These are phyloP conservation scores for Papilio polyxenes DNA, from an alignment of 1,140 invertebrate genomes.

Conservation along the genomic window DNA sequence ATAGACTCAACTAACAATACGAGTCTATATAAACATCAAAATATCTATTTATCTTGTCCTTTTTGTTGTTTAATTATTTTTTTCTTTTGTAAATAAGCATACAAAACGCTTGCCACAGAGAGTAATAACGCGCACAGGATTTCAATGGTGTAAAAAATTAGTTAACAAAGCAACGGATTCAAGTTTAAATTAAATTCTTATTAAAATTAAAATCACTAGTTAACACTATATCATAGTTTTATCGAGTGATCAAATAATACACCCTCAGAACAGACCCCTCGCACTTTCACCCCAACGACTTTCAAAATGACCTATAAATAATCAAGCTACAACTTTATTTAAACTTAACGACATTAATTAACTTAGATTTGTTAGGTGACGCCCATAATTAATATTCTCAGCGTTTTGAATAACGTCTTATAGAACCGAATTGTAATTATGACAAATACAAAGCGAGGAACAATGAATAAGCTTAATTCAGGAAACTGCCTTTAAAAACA, in stretches of 20 bases:
- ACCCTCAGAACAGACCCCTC: slow-evolving; percentile 40
- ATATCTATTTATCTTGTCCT: too few relatives aligned
- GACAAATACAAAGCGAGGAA: slow-evolving; percentile 38
- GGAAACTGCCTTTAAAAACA: not conserved
- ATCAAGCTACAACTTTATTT: slow-evolving; percentile 56
- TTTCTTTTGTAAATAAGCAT: too few relatives aligned
- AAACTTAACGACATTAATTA: slow-evolving; percentile 63
- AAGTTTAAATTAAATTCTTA: not conserved
- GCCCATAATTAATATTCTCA: slow-evolving; percentile 46
- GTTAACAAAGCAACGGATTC: not conserved
- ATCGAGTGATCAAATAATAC: slow-evolving; percentile 41
- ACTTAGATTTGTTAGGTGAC: slow-evolving; percentile 59
- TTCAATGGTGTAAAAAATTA: not conserved
- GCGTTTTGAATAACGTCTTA: slow-evolving; percentile 41
- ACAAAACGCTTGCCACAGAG: too few relatives aligned
- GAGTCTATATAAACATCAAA: too few relatives aligned
- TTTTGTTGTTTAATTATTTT: too few relatives aligned
- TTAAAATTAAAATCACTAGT: slow-evolving; percentile 38
- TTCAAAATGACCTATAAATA: slow-evolving; percentile 57
- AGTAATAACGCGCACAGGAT: not conserved
- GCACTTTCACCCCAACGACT: slow-evolving; percentile 19
- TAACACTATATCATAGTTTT: slow-evolving; percentile 39
- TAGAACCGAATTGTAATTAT: slow-evolving; percentile 21
- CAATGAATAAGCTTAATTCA: not conserved
- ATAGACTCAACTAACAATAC: too few relatives aligned